phyloP scores from a whole-genome alignment of 2,888 invertebrate species.

The Drepanosiphum platanoidis region DNA sequence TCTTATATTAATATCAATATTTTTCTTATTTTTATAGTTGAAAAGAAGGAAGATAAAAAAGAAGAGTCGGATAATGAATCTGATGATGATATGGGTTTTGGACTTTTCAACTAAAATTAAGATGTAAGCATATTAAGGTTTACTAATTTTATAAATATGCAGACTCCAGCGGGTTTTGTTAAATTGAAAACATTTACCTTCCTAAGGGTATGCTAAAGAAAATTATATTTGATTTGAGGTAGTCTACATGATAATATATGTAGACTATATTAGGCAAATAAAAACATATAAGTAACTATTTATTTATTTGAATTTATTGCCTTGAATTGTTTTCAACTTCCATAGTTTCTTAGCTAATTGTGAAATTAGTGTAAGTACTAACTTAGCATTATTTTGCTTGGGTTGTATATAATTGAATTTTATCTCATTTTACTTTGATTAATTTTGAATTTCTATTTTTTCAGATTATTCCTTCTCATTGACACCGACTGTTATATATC shows the following conservation, averaged over 20 bases:
- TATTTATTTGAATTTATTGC: no score
- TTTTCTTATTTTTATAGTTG: constrained; percentile 67
- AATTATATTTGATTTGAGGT: background rate
- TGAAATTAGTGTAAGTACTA: no score
- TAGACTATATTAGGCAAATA: constrained; percentile 17
- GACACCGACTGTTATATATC: constrained; percentile 21
- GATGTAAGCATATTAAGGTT: background rate
- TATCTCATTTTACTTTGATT: background rate
- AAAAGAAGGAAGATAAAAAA: constrained; percentile 77
- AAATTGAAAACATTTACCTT: background rate
- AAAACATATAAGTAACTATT: constrained; percentile 5
- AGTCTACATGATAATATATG: background rate
- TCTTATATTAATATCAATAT: background rate
- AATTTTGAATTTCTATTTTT: constrained; percentile 20
- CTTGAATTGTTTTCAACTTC: no score
- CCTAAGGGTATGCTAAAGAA: constrained; percentile 26
- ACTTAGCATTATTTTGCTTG: no score
- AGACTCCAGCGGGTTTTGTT: constrained; percentile 40
- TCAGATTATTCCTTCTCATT: constrained; percentile 22
- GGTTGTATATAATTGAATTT: background rate
- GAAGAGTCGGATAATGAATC: constrained; percentile 79
- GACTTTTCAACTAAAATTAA: constrained; percentile 81
- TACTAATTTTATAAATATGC: background rate
- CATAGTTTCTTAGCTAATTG: no score
- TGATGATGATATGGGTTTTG: constrained; percentile 97